These are phyloP conservation scores for Spodoptera frugiperda DNA, from an alignment of 1,140 invertebrate genomes.

Conservation along the genomic window DNA sequence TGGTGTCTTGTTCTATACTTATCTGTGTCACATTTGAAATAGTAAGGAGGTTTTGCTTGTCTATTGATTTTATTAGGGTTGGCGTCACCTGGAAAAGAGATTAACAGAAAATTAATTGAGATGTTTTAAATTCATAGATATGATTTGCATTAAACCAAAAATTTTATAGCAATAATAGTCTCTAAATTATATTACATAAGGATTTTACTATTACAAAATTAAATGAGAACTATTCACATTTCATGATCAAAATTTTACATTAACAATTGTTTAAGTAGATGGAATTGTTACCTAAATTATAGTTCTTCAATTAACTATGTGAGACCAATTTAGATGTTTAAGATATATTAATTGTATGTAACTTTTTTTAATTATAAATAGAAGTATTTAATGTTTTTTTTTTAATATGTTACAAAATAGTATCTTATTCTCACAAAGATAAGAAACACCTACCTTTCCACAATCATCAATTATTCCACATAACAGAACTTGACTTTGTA, in stretches of 20 bases:
- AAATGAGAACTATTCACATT: no score
- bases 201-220: no score
- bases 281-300: no score
- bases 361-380: no score
- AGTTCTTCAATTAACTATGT: no score
- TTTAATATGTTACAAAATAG: background rate
- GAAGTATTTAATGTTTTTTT: no score
- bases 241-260: no score
- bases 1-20: background rate
- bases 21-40: conserved; percentile 42
- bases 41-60: conserved; percentile 46
- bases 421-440: no score
- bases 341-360: no score
- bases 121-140: background rate
- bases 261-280: no score
- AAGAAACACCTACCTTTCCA: no score
- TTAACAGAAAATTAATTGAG: background rate
- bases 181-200: background rate
- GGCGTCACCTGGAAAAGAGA: conserved; percentile 47
- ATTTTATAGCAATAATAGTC: background rate
- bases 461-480: conserved; percentile 56
- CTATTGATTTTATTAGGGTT: conserved; percentile 50
- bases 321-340: no score
- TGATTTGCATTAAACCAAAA: background rate
- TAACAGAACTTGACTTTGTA: conserved; percentile 61